These are phyloP conservation scores for Polymixis flavicincta DNA, from an alignment of 2,888 invertebrate species.

Conservation along the genomic window DNA sequence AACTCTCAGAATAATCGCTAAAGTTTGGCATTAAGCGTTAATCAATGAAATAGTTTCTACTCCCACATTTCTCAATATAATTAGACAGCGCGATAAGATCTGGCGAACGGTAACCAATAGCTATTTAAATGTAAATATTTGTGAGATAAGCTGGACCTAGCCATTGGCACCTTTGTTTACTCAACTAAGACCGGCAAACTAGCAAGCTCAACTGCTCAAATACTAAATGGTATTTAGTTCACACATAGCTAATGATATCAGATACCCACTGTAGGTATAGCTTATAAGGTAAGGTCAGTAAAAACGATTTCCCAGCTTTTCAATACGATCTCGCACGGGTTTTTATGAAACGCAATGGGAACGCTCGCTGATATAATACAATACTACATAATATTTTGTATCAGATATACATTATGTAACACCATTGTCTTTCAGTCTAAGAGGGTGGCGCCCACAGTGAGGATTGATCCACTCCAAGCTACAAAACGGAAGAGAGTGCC, in stretches of 20 bases:
- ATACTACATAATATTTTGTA: conserved; percentile 28
- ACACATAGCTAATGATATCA: conserved; percentile 58
- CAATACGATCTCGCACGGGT: conserved; percentile 44
- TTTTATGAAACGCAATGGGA: conserved; percentile 30
- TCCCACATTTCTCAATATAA: conserved; percentile 68
- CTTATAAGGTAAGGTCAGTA: conserved; percentile 23
- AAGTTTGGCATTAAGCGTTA: conserved; percentile 59
- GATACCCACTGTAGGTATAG: conserved; percentile 24
- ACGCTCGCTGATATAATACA: conserved; percentile 23
- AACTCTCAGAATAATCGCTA: conserved; percentile 55
- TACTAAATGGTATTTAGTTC: conserved; percentile 65
- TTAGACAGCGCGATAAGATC: conserved; percentile 67
- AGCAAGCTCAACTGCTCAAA: conserved; percentile 61
- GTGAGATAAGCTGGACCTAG: conserved; percentile 60
- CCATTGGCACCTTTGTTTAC: conserved; percentile 70
- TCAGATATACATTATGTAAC: conserved; percentile 38
- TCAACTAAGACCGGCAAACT: conserved; percentile 62
- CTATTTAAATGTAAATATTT: conserved; percentile 70
- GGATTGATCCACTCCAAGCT: not conserved
- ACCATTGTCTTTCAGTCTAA: conserved; percentile 26
- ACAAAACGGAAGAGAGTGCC: not conserved
- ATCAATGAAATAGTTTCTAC: conserved; percentile 65
- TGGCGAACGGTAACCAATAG: conserved; percentile 63
- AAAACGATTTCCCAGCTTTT: conserved; percentile 49
- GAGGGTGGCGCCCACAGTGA: conserved; percentile 2